Evolutionary conservation across 1,140 invertebrate species (phyloP).

Genomic region (Pseudoatta argentina): DNA sequence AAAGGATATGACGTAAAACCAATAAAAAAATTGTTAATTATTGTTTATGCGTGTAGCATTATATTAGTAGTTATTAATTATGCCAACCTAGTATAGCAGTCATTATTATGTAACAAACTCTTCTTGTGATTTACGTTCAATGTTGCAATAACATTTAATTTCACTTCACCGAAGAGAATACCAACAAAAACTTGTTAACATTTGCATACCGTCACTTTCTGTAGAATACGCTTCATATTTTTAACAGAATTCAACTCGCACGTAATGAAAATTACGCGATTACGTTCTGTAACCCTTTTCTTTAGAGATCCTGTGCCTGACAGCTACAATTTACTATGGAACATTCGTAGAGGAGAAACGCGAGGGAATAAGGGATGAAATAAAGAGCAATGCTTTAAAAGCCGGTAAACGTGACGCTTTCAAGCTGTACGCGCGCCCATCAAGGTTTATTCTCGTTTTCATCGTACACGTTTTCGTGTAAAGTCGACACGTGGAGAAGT

Average conservation of each 20-base stretch:
- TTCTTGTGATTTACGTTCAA: constrained; percentile 1
- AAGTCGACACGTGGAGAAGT: constrained; percentile 36
- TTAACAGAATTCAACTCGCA: constrained; percentile 27
- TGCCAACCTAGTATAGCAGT: not conserved
- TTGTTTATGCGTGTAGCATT: not conserved
- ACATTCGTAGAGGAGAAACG: constrained; percentile 26
- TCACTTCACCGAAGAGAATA: not conserved
- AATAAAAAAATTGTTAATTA: not conserved
- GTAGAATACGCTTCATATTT: not conserved
- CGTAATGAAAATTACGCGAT: constrained; percentile 57
- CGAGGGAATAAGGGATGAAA: constrained; percentile 36
- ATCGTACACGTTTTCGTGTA: not conserved
- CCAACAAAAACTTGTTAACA: constrained; percentile 17
- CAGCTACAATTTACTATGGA: constrained; percentile 51
- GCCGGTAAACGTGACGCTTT: constrained; percentile 57
- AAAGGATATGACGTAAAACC: not conserved
- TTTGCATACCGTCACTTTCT: constrained; percentile 4
- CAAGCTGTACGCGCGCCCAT: constrained; percentile 28
- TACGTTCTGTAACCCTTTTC: constrained; percentile 51
- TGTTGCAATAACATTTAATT: constrained; percentile 5
- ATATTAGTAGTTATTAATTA: not conserved
- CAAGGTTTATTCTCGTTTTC: constrained; percentile 52
- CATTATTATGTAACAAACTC: constrained; percentile 12
- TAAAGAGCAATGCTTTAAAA: constrained; percentile 63
- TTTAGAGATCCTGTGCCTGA: constrained; percentile 50